A percentile compares a stretch with the other conserved stretches of the same genome.
These are phyloP conservation scores for Blastobasis lacticolella DNA, from an alignment of 2,888 invertebrate genomes.

Conservation along the genomic window DNA sequence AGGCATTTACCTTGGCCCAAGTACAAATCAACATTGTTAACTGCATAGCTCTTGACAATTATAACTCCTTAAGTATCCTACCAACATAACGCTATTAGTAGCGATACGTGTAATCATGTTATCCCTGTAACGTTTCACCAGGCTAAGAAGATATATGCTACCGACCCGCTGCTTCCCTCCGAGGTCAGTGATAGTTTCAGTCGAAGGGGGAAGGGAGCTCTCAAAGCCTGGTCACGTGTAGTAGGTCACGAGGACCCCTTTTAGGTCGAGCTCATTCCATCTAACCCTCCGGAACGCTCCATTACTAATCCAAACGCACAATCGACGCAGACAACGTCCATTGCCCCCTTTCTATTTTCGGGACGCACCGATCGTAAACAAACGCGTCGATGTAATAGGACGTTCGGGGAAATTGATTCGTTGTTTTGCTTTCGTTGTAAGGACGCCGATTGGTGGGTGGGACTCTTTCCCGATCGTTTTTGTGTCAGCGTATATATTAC, in stretches of 20 bases:
- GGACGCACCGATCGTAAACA: slow-evolving; percentile 30
- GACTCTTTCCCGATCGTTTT: slow-evolving; percentile 22
- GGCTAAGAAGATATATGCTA: neutral
- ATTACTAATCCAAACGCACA: slow-evolving; percentile 11
- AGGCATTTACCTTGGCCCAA: neutral
- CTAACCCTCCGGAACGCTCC: slow-evolving; percentile 19
- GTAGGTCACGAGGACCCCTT: slow-evolving; percentile 13
- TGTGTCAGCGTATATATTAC: slow-evolving; percentile 23
- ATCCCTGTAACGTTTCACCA: neutral
- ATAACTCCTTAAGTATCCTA: neutral
- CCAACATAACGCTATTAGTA: slow-evolving; percentile 9
- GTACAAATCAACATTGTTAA: neutral
- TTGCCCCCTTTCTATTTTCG: slow-evolving; percentile 33
- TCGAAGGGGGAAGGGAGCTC: neutral
- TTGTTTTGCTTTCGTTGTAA: slow-evolving; percentile 14
- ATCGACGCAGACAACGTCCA: slow-evolving; percentile 28
- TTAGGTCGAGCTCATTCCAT: slow-evolving; percentile 16
- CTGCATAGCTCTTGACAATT: neutral
- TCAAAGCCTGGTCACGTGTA: neutral
- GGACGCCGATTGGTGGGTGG: slow-evolving; percentile 16
- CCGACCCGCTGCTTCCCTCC: no score
- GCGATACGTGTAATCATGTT: neutral
- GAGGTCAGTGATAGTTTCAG: neutral
- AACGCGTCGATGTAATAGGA: slow-evolving; percentile 32
- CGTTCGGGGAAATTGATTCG: slow-evolving; percentile 27